A percentile compares a stretch with the other conserved stretches of the same genome.
These are phyloP conservation scores for Cacoxenus indagator DNA, from an alignment of 2,888 invertebrate species.

Conservation along the genomic window DNA sequence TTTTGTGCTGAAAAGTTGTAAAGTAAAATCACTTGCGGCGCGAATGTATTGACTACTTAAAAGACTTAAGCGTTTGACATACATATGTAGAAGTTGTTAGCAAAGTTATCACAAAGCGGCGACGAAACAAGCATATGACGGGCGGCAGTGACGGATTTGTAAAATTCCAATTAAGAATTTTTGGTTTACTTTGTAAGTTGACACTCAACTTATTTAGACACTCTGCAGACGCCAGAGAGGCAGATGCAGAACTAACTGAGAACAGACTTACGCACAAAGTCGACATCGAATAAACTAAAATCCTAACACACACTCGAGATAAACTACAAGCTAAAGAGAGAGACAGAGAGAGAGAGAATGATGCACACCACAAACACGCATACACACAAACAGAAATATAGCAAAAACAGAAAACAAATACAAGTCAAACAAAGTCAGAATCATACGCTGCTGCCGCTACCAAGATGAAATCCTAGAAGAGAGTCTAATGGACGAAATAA, in stretches of 20 bases:
- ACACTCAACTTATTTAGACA: constrained; percentile 64
- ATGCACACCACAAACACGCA: constrained; percentile 28
- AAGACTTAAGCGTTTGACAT: not conserved
- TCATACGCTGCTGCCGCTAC: not conserved
- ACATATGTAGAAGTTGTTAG: not conserved
- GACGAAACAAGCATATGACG: not conserved
- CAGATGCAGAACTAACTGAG: constrained; percentile 40
- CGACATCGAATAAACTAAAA: constrained; percentile 17
- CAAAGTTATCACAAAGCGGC: not conserved
- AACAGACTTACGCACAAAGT: constrained; percentile 28
- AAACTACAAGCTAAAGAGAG: no score
- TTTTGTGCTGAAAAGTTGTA: constrained; percentile 55
- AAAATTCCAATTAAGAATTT: constrained; percentile 66
- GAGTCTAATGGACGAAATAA: constrained; percentile 64
- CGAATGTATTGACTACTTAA: constrained; percentile 50
- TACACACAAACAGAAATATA: constrained; percentile 15
- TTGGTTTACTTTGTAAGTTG: constrained; percentile 65
- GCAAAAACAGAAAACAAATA: constrained; percentile 17
- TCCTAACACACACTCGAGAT: constrained; percentile 12
- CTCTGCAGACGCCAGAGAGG: constrained; percentile 44
- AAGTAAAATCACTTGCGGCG: constrained; percentile 58
- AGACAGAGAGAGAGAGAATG: not conserved
- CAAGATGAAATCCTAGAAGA: constrained; percentile 58
- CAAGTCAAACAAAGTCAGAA: constrained; percentile 3
- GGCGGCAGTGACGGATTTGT: constrained; percentile 52